These are phyloP conservation scores for Clostera curtula DNA, from an alignment of 2,888 invertebrate genomes.

Conservation along the genomic window DNA sequence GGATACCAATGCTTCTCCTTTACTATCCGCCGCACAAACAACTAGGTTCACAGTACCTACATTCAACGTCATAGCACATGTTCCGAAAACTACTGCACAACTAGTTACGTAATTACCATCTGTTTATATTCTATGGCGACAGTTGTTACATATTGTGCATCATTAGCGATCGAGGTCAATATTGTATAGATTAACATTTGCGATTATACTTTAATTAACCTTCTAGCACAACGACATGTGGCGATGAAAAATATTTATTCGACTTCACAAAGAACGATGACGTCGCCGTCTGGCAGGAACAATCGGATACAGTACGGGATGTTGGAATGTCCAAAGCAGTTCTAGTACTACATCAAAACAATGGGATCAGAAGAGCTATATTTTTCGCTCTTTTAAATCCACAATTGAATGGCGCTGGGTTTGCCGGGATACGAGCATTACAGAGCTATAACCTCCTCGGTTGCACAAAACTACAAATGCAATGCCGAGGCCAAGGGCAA, in stretches of 20 bases:
- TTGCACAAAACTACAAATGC: conserved; percentile 63
- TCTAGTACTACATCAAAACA: conserved; percentile 74
- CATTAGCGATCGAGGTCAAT: too few species aligned
- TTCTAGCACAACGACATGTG: conserved; percentile 28
- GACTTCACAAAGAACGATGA: conserved; percentile 73
- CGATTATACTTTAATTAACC: conserved; percentile 11
- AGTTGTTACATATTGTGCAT: too few species aligned
- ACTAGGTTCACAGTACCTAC: too few species aligned
- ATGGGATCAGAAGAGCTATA: conserved; percentile 75
- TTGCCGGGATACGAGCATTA: conserved; percentile 75
- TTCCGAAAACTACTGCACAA: too few species aligned
- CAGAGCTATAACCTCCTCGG: conserved; percentile 65
- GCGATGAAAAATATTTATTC: conserved; percentile 58
- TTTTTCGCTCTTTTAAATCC: conserved; percentile 79
- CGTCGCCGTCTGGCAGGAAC: conserved; percentile 75
- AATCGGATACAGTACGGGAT: conserved; percentile 78
- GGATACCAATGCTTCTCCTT: too few species aligned
- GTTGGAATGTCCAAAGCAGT: conserved; percentile 80
- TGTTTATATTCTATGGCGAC: too few species aligned
- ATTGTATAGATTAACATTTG: too few species aligned
- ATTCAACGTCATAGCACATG: too few species aligned
- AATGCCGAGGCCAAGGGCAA: conserved; percentile 75
- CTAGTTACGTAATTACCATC: too few species aligned
- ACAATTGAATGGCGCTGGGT: conserved; percentile 80
- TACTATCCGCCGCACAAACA: too few species aligned